Evolutionary conservation across 2,113 vertebrate genomes (phyloP).

Genomic region (Thymallus thymallus): DNA sequence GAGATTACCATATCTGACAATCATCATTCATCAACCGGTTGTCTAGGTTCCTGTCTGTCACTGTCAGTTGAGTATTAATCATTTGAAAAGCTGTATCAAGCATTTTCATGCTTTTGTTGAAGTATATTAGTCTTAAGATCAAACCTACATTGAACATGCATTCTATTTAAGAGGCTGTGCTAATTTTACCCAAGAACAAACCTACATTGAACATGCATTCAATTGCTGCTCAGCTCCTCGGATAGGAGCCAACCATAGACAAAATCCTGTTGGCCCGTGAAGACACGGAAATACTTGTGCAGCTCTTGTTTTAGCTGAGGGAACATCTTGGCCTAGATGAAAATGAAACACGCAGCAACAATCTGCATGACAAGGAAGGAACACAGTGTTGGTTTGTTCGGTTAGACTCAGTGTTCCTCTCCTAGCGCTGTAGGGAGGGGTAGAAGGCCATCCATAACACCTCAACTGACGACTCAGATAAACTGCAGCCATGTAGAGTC

Average conservation of each 20-base stretch:
- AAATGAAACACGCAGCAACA: conserved; percentile 41
- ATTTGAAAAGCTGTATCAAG: not conserved
- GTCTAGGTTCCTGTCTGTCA: not conserved
- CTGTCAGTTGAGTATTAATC: not conserved
- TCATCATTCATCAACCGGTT: not conserved
- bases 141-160: not conserved
- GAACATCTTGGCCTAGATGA: conserved; percentile 66
- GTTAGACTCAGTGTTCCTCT: conserved; percentile 17
- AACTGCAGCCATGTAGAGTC: not conserved
- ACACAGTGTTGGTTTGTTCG: conserved; percentile 42
- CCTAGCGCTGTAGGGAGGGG: not conserved
- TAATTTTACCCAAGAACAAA: not conserved
- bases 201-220: not conserved
- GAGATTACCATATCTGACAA: conserved; percentile 4
- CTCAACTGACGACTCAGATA: not conserved
- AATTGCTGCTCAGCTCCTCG: not conserved
- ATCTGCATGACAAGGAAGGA: conserved; percentile 53
- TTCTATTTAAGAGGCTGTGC: not conserved
- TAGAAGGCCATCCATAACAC: not conserved
- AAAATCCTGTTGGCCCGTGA: not conserved
- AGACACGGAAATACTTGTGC: conserved; percentile 1
- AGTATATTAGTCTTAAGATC: not conserved
- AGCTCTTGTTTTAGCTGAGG: conserved; percentile 26
- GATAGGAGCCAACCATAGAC: not conserved
- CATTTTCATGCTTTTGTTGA: not conserved